These are phyloP conservation scores for Drosophila albomicans DNA, from an alignment of 1,140 invertebrate species.

Conservation along the genomic window DNA sequence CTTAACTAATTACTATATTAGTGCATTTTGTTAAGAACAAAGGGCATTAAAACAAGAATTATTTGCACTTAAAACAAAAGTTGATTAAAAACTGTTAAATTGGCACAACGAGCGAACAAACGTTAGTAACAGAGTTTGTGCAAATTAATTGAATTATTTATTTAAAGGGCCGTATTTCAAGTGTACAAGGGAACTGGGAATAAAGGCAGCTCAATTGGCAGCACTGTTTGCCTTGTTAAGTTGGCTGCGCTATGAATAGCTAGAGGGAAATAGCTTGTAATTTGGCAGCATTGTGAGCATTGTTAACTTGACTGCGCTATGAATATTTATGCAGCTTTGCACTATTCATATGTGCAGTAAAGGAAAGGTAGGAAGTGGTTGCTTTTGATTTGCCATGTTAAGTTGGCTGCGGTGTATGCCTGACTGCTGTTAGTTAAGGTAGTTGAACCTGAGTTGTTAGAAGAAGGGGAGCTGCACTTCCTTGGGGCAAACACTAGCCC, in stretches of 20 bases:
- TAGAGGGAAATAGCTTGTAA: neutral
- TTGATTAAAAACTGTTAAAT: slow-evolving; percentile 3
- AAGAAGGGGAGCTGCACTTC: slow-evolving; percentile 9
- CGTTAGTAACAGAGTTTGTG: slow-evolving; percentile 3
- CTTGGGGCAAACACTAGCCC: slow-evolving; percentile 45
- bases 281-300: neutral
- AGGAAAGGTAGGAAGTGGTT: neutral
- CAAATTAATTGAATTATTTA: neutral
- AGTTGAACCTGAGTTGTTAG: slow-evolving; percentile 28
- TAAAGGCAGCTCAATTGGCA: neutral
- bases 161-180: slow-evolving; percentile 49
- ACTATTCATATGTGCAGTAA: no score
- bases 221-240: neutral
- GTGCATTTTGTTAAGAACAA: slow-evolving; percentile 51
- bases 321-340: neutral
- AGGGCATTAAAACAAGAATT: slow-evolving; percentile 18
- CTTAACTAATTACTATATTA: slow-evolving; percentile 32
- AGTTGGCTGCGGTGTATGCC: neutral
- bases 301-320: slow-evolving; percentile 13
- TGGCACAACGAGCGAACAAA: slow-evolving; percentile 17
- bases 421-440: neutral
- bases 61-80: slow-evolving; percentile 18
- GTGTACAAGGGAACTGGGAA: slow-evolving; percentile 27
- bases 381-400: neutral
- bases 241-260: neutral